Conservation (phyloP, 2,113 vertebrate genomes). For the Cervus canadensis region DNA sequence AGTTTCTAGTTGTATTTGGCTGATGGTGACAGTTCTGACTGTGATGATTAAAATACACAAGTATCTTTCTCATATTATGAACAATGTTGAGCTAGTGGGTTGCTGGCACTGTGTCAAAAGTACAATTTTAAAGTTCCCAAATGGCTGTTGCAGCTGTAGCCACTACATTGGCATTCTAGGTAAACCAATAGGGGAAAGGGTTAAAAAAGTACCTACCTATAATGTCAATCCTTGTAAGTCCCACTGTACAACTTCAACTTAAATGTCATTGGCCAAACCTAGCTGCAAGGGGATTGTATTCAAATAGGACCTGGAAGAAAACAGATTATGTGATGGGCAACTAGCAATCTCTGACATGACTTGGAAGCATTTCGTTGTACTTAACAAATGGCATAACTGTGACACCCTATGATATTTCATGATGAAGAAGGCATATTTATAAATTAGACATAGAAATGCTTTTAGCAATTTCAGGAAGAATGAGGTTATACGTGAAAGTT, state of each 20-base stretch:
- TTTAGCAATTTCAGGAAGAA: slow-evolving; percentile 35
- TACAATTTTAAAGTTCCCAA: not conserved
- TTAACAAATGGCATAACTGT: not conserved
- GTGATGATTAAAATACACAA: not conserved
- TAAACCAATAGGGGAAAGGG: not conserved
- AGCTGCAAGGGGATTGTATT: not conserved
- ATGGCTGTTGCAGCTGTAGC: not conserved
- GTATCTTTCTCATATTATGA: not conserved
- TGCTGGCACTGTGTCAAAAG: not conserved
- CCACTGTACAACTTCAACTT: not conserved
- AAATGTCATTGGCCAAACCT: not conserved
- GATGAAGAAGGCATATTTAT: not conserved
- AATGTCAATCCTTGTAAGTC: not conserved
- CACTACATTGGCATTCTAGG: not conserved
- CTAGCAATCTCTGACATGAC: not conserved
- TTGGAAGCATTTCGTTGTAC: not conserved
- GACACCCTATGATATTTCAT: not conserved
- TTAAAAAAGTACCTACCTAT: not conserved
- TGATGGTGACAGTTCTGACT: not conserved
- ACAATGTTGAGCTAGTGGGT: not conserved
- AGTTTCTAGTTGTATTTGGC: not conserved
- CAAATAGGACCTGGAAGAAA: not conserved
- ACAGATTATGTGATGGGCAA: not conserved
- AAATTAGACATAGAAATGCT: not conserved
- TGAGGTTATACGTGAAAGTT: not conserved